Percentiles rank a stretch among this genome's conserved stretches.
Conservation (phyloP, 2,113 vertebrate species). For the Oryzias celebensis region DNA sequence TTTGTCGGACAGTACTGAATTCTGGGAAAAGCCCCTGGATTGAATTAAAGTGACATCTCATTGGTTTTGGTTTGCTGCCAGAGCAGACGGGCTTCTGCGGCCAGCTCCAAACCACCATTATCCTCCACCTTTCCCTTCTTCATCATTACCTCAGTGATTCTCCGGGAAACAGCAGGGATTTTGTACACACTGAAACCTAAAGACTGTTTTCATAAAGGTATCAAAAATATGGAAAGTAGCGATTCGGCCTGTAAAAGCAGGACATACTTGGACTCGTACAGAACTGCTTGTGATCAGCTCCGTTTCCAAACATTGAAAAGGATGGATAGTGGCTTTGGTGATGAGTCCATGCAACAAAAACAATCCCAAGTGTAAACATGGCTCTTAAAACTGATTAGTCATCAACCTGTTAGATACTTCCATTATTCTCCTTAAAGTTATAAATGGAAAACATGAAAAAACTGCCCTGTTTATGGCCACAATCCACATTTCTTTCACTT, state of each 20-base stretch:
- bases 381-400: slow-evolving; percentile 4
- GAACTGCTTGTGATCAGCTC: slow-evolving; percentile 31
- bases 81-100: slow-evolving; percentile 55
- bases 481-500: slow-evolving; percentile 22
- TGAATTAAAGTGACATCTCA: slow-evolving; percentile 66
- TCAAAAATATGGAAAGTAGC: slow-evolving; percentile 29
- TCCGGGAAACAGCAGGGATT: slow-evolving; percentile 38
- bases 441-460: too few relatives aligned
- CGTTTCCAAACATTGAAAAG: neutral
- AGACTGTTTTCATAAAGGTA: slow-evolving; percentile 20
- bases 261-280: slow-evolving; percentile 38
- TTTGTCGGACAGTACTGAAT: slow-evolving; percentile 31
- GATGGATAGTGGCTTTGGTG: slow-evolving; percentile 21
- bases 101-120: slow-evolving; percentile 10
- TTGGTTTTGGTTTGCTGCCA: slow-evolving; percentile 64
- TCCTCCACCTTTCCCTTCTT: slow-evolving; percentile 15
- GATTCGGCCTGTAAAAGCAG: slow-evolving; percentile 15
- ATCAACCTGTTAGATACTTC: too few relatives aligned
- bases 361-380: slow-evolving; percentile 40
- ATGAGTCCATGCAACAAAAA: neutral
- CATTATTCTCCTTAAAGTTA: too few relatives aligned
- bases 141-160: neutral
- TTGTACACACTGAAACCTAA: slow-evolving; percentile 27
- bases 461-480: neutral
- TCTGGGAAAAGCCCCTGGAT: slow-evolving; percentile 44